A percentile compares a stretch with the other conserved stretches of the same genome.
These are phyloP conservation scores for Pterophyllum scalare DNA, from an alignment of 2,113 vertebrate species.

Conservation along the genomic window DNA sequence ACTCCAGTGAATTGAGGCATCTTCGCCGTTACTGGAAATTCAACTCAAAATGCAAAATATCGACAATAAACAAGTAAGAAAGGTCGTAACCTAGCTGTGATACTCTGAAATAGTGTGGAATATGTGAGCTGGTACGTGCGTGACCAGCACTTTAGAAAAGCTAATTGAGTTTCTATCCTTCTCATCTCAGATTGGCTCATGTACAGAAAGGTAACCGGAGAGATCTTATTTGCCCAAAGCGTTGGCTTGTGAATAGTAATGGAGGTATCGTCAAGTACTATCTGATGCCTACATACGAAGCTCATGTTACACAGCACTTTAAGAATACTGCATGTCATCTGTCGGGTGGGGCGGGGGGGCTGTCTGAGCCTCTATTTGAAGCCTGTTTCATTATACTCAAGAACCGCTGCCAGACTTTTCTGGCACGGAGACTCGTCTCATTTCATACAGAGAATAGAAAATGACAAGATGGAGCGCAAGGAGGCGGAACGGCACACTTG, in stretches of 20 bases:
- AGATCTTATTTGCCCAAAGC: constrained; percentile 74
- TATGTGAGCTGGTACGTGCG: constrained; percentile 10
- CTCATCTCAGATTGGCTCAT: constrained; percentile 60
- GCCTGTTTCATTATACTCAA: constrained; percentile 68
- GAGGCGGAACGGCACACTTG: constrained; percentile 54
- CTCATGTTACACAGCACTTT: constrained; percentile 78
- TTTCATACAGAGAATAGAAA: constrained; percentile 72
- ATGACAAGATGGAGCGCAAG: constrained; percentile 69
- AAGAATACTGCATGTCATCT: constrained; percentile 78
- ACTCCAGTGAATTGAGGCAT: constrained; percentile 59
- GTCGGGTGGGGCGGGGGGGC: constrained; percentile 23
- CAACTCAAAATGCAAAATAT: background rate
- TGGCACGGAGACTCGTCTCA: constrained; percentile 56
- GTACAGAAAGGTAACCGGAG: constrained; percentile 72
- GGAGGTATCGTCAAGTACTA: constrained; percentile 69
- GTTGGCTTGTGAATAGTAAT: constrained; percentile 71
- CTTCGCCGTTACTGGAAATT: constrained; percentile 47
- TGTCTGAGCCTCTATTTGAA: constrained; percentile 59
- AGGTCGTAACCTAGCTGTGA: constrained; percentile 19
- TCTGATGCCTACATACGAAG: constrained; percentile 77
- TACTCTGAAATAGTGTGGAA: constrained; percentile 7
- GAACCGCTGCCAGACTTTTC: constrained; percentile 61
- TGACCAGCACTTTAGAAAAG: constrained; percentile 31
- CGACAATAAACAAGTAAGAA: background rate
- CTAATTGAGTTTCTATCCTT: constrained; percentile 70